phyloP scores from a whole-genome alignment of 2,888 invertebrate genomes.

The Phyllotreta striolata region DNA sequence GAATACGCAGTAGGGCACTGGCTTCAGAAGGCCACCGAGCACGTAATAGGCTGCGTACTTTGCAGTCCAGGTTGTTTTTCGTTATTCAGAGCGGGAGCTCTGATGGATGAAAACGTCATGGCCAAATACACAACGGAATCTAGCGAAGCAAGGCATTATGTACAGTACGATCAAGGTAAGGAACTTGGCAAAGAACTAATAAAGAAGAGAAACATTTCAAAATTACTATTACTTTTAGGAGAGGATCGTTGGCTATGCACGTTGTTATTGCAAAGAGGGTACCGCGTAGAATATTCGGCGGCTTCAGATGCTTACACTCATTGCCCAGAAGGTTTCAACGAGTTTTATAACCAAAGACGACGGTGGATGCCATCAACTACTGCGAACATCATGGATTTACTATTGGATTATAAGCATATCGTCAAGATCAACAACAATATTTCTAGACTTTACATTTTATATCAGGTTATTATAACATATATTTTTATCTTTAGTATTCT shows the following conservation, averaged over 20 bases:
- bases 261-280: conserved; percentile 87
- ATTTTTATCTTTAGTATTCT: not conserved
- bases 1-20: conserved; percentile 94
- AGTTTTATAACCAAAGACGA: conserved; percentile 93
- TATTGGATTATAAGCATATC: conserved; percentile 79
- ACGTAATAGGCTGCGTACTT: conserved; percentile 87
- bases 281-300: conserved; percentile 92
- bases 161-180: conserved; percentile 89
- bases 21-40: conserved; percentile 92
- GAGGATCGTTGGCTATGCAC: conserved; percentile 98
- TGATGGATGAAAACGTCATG: conserved; percentile 93
- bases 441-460: conserved; percentile 79
- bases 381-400: conserved; percentile 91
- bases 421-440: conserved; percentile 89
- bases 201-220: too few relatives aligned
- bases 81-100: conserved; percentile 84
- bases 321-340: conserved; percentile 90
- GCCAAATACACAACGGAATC: conserved; percentile 84
- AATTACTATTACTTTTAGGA: conserved; percentile 61
- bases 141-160: conserved; percentile 82
- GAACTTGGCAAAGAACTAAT: not conserved
- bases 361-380: conserved; percentile 97
- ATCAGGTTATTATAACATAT: conserved; percentile 64
- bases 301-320: conserved; percentile 96
- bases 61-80: conserved; percentile 95